Evolutionary conservation across 2,888 invertebrate genomes (phyloP), one percentile per base, ranked within the genome.

Genomic region (Drosophila maculinotata): DNA sequence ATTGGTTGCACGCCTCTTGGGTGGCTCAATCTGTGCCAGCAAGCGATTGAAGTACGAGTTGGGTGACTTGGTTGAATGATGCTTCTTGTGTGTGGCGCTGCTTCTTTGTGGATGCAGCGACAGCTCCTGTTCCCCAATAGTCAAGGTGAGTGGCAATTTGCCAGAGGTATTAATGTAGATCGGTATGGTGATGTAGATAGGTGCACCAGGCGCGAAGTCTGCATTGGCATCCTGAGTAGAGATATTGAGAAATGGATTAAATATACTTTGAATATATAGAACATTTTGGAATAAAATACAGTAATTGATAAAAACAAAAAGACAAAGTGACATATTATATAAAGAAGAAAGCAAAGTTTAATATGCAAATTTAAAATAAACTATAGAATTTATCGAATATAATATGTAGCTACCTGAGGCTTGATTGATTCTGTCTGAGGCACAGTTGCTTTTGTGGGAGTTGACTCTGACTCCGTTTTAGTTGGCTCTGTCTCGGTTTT

Each of bases 121-220:
- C 30, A 84, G 9, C 7, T 80, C 66, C 56, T 86, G 74, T 1
- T 69, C 77, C 0, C 83, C 89, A 14, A 89, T 69, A 10, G 71
- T 63, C 30, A 89, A n/a, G 0, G 70, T 71, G 2, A 89, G 36
- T 0, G 89, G 89, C 33, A 70, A 17, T 4, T 67, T 69, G 1
- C 73, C 76, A 6, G 70, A 60, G 3, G 77, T 69, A 28, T 76
- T 89, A n/a, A 89, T 87, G 25, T 88, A 83, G n/a, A 89, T 88
- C 23, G 89, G 89, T 17, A 89, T 82, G 3, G 83, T 89, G 6
- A 89, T 89, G 51, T 79, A 88, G 36, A 89, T 83, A 1, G 85
- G 79, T 5, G 74, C 52, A 2, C 42, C 57, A 3, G 36, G 6
- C 5, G 17, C 14, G 0, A 49, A 10, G 0, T 57, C 57, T 0